Conservation (phyloP, 2,113 vertebrate genomes). For the Formicarius rufipectus region DNA sequence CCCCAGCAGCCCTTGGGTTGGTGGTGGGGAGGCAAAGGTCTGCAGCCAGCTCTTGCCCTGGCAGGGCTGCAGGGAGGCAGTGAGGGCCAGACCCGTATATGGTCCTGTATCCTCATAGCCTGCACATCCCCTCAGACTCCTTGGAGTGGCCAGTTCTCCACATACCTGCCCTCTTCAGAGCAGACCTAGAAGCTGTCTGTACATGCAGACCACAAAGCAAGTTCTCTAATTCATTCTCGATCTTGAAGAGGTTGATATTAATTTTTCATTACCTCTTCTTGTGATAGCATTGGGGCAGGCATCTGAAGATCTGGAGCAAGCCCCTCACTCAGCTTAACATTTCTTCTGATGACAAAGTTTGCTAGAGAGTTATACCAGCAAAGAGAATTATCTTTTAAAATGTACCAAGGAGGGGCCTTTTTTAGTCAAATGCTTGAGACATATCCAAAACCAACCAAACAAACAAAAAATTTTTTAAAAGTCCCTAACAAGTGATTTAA, state of each 20-base stretch:
- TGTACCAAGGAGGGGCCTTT: not conserved
- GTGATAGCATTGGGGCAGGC: not conserved
- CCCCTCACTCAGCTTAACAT: not conserved
- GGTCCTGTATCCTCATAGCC: not conserved
- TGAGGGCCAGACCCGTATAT: fast-evolving
- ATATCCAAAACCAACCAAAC: not conserved
- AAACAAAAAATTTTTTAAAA: too few species aligned
- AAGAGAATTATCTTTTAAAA: not conserved
- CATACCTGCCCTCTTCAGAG: not conserved
- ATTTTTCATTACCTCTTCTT: not conserved
- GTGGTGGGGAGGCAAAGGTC: not conserved
- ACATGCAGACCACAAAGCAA: not conserved
- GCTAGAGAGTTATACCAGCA: not conserved
- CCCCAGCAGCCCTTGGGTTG: fast-evolving
- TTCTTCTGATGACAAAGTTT: not conserved
- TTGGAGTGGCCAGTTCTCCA: not conserved
- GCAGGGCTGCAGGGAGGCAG: not conserved
- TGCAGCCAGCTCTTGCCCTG: not conserved
- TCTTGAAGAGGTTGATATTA: not conserved
- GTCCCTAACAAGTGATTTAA: not conserved
- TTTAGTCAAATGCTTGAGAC: not conserved
- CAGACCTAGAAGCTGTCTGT: not conserved
- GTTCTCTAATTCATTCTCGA: not conserved
- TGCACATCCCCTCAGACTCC: not conserved
- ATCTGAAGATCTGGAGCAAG: not conserved